These are phyloP conservation scores for Pipa parva DNA, from an alignment of 2,113 vertebrate species.

Conservation along the genomic window DNA sequence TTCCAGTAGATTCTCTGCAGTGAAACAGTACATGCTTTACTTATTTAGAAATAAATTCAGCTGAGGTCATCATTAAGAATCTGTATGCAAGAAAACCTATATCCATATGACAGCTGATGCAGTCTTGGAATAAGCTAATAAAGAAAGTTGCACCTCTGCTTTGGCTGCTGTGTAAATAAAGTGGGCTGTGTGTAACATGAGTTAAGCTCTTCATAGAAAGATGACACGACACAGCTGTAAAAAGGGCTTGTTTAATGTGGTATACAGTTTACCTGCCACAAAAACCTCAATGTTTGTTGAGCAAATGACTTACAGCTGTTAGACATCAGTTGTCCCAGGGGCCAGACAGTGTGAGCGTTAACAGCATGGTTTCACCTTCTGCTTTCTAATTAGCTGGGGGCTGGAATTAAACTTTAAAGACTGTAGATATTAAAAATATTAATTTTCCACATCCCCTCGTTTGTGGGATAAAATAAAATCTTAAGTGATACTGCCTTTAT, in stretches of 20 bases:
- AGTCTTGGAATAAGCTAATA: conserved; percentile 21
- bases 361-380: conserved; percentile 13
- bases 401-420: too few relatives aligned
- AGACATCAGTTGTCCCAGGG: conserved; percentile 33
- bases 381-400: conserved; percentile 4
- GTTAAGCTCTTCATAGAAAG: conserved; percentile 2
- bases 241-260: conserved; percentile 32
- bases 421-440: too few relatives aligned
- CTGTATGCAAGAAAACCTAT: too few relatives aligned
- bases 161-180: conserved; percentile 29
- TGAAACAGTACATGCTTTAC: too few relatives aligned
- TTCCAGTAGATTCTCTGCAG: too few relatives aligned
- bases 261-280: conserved; percentile 38
- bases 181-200: conserved; percentile 7
- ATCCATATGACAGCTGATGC: conserved; percentile 8
- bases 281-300: conserved; percentile 40
- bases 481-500: too few relatives aligned
- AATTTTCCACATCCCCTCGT: too few relatives aligned
- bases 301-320: conserved; percentile 40
- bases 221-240: conserved; percentile 30
- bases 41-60: too few relatives aligned
- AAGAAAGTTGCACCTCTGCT: conserved; percentile 16
- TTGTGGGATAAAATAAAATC: too few relatives aligned
- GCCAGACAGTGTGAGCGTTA: conserved; percentile 17
- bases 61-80: too few relatives aligned